These are phyloP conservation scores for Sclerurus mexicanus DNA, from an alignment of 2,113 vertebrate species.

Conservation along the genomic window DNA sequence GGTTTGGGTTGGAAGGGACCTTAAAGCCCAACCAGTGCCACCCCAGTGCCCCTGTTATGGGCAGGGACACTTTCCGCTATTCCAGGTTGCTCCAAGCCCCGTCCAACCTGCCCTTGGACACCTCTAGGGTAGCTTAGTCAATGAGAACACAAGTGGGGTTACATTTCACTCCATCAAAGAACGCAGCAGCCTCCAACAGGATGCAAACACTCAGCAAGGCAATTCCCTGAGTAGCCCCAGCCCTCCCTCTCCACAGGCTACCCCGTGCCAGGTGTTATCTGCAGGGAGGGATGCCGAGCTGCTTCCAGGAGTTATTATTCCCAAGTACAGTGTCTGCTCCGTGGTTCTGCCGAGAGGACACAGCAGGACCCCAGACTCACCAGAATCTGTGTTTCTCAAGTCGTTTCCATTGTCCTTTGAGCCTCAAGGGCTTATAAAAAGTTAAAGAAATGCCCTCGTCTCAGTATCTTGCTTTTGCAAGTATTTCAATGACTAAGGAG, in stretches of 20 bases:
- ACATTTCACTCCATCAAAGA: not conserved
- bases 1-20: not conserved
- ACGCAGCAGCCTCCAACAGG: not conserved
- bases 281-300: not conserved
- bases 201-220: not conserved
- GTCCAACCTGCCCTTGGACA: fast-evolving
- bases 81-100: fast-evolving
- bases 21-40: not conserved
- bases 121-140: not conserved
- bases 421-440: not conserved
- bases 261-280: no score
- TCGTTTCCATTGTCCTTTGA: not conserved
- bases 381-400: not conserved
- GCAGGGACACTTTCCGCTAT: not conserved
- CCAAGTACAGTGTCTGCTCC: fast-evolving
- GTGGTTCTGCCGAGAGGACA: not conserved
- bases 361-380: not conserved
- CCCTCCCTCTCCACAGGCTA: not conserved
- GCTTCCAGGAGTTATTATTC: not conserved
- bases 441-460: not conserved
- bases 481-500: not conserved
- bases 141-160: fast-evolving
- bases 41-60: not conserved
- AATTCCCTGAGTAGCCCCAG: not conserved
- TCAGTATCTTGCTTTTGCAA: not conserved